These are phyloP conservation scores for Eumeta japonica DNA, from an alignment of 1,140 invertebrate genomes.

Conservation along the genomic window DNA sequence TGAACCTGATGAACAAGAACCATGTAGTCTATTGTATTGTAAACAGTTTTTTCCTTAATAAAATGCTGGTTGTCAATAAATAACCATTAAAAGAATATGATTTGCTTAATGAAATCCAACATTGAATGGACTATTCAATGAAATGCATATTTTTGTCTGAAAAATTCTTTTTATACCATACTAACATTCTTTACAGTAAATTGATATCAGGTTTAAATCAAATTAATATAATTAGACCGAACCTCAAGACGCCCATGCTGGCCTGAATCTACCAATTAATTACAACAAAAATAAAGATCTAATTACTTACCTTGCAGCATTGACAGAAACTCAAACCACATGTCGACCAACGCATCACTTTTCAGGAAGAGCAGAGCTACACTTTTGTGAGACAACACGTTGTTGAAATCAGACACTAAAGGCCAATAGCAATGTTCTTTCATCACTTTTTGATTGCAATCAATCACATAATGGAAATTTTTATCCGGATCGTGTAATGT, in stretches of 20 bases:
- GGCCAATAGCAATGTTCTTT: constrained; percentile 99
- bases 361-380: constrained; percentile 88
- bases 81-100: no score
- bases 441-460: constrained; percentile 88
- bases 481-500: constrained; percentile 78
- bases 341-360: constrained; percentile 80
- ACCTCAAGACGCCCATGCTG: no score
- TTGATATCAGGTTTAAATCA: not conserved
- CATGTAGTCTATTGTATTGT: no score
- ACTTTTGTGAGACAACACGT: constrained; percentile 89
- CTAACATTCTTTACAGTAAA: not conserved
- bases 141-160: no score
- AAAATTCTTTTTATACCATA: no score
- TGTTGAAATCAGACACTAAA: constrained; percentile 94
- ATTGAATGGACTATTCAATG: no score
- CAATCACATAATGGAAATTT: constrained; percentile 89
- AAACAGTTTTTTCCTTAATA: no score
- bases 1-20: no score
- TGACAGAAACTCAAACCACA: constrained; percentile 93
- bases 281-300: no score
- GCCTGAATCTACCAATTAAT: no score
- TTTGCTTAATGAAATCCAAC: no score
- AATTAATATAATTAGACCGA: not conserved
- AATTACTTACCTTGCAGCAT: constrained; percentile 88
- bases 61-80: no score